A percentile compares a stretch with the other conserved stretches of the same genome.
phyloP scores from a whole-genome alignment of 2,113 vertebrate species.

The Phylloscopus trochiloides region DNA sequence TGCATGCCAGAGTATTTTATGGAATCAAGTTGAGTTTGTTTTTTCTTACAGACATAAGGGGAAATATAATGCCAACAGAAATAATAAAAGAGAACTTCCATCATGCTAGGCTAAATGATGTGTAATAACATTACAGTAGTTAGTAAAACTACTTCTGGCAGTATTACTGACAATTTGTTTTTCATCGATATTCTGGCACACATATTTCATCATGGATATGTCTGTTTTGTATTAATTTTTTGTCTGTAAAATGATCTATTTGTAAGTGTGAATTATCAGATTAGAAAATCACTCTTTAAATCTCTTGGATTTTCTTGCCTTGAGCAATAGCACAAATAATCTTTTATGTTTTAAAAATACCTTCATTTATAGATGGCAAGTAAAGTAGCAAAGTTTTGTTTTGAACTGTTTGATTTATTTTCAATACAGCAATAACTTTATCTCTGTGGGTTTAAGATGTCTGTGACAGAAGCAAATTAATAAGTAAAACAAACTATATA shows the following conservation, averaged over 20 bases:
- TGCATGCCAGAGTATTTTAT: neutral
- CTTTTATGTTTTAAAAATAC: neutral
- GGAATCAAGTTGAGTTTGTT: neutral
- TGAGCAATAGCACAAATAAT: neutral
- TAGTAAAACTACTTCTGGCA: neutral
- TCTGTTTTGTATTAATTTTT: neutral
- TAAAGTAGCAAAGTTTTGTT: neutral
- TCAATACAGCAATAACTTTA: neutral
- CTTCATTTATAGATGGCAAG: neutral
- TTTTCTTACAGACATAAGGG: neutral
- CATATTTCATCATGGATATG: neutral
- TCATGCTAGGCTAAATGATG: neutral
- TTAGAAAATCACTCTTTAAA: neutral
- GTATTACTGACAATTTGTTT: neutral
- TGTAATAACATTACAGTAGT: neutral
- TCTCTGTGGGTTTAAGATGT: neutral
- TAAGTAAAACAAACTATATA: neutral
- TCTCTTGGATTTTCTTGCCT: neutral
- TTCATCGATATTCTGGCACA: neutral
- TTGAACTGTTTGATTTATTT: neutral
- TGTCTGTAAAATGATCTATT: neutral
- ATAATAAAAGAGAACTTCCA: neutral
- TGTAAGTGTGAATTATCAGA: neutral
- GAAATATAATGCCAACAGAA: neutral
- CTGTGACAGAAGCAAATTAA: neutral